Conservation (phyloP, 2,888 invertebrate genomes). For the Ditula angustiorana region DNA sequence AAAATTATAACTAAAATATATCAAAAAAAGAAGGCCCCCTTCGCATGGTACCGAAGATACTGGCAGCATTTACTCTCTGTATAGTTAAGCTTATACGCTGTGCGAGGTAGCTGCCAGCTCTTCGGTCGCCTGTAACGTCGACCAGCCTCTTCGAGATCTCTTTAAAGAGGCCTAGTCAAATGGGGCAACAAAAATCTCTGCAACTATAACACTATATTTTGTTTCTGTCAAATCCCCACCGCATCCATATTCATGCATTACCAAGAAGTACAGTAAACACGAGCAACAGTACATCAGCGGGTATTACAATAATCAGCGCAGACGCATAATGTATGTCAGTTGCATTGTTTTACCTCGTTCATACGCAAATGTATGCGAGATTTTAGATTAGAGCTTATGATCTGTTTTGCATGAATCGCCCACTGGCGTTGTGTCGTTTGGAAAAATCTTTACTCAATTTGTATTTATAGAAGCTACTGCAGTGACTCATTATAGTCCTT, state of each 20-base stretch:
- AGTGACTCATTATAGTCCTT: background rate
- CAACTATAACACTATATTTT: too few species aligned
- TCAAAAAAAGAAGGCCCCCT: too few species aligned
- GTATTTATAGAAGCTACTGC: slow-evolving; percentile 10
- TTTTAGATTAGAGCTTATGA: slow-evolving; percentile 51
- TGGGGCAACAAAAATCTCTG: too few species aligned
- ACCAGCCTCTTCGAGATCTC: too few species aligned
- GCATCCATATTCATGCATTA: slow-evolving; percentile 24
- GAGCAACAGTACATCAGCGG: slow-evolving; percentile 18
- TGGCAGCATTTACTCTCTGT: too few species aligned
- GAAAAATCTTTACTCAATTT: slow-evolving; percentile 1
- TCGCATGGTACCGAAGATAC: too few species aligned
- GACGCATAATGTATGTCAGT: slow-evolving; percentile 57
- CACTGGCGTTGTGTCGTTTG: slow-evolving; percentile 31
- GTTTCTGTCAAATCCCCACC: background rate
- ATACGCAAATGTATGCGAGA: slow-evolving; percentile 64
- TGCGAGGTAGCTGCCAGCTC: too few species aligned
- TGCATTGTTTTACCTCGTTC: slow-evolving; percentile 64
- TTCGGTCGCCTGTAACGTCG: too few species aligned
- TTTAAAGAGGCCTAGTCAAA: too few species aligned
- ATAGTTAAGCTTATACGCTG: too few species aligned
- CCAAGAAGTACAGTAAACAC: slow-evolving; percentile 27
- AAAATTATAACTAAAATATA: too few species aligned
- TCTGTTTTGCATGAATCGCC: slow-evolving; percentile 38
- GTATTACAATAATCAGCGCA: slow-evolving; percentile 47